Evolutionary conservation across 2,888 invertebrate species (phyloP), one percentile per base, ranked within the genome.

Genomic region (Parnassius mnemosyne): DNA sequence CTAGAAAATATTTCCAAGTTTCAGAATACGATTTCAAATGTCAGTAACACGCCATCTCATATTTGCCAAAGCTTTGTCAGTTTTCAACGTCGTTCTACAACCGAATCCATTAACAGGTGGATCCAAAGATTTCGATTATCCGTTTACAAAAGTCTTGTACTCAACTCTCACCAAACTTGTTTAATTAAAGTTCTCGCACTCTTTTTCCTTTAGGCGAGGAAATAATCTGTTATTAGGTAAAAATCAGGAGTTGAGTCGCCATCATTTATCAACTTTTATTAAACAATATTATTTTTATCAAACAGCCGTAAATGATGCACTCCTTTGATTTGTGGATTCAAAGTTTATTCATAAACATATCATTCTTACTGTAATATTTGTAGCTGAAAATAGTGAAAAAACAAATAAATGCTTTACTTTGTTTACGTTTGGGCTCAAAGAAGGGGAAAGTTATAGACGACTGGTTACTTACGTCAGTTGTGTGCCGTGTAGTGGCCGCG

Each of bases 111-210:
- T 78, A 82, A 83, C 87, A 89, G 88, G 89, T 89, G 84, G 80
- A 82, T 84, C 83, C 80, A 77, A 83, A 79, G 77, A 77, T 79
- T 85, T 87, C 87, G 86, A 89, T 89, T 90, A 90, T 88, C 85
- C 88, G 86, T 87, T 89, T 85, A 89, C 84, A 85, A 85, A 88
- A 88, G 86, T 90, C 86, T 81, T 74, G 75, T 76, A 83, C 85
- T 82, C 89, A 79, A 88, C 89, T 87, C 89, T 80, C 84, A 79
- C 83, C 83, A 79, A 91, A 90, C 88, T 91, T 91, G 89, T 91
- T 90, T 90, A 91, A 91, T 91, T 91, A 91, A 91, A 91, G 85
- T 91, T 90, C 84, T 88, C 84, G 83, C 87, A 89, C 89, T 87
- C 89, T 91, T 91, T 91, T 90, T 84, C 89, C 89, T 86, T 87